phyloP scores from a whole-genome alignment of 1,140 invertebrate genomes.

The Lordiphosa clarofinis region DNA sequence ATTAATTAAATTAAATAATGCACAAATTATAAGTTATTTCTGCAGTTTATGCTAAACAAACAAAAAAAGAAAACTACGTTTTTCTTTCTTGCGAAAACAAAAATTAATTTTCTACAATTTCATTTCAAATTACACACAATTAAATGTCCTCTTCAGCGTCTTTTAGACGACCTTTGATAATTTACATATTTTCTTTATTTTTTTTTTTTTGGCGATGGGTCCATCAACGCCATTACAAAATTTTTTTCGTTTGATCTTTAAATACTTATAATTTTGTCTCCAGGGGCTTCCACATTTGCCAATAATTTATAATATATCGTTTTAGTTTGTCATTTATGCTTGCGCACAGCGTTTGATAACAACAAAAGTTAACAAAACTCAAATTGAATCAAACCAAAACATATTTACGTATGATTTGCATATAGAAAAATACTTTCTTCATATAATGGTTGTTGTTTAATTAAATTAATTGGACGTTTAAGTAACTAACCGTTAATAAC shows the following conservation, averaged over 20 bases:
- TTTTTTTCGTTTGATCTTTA: slow-evolving; percentile 3
- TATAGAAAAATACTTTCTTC: slow-evolving; percentile 62
- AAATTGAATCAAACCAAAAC: slow-evolving; percentile 41
- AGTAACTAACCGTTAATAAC: slow-evolving; percentile 79
- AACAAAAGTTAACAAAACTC: slow-evolving; percentile 62
- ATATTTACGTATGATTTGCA: slow-evolving; percentile 18
- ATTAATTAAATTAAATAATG: slow-evolving; percentile 73
- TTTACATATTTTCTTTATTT: slow-evolving; percentile 33
- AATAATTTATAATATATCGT: slow-evolving; percentile 25
- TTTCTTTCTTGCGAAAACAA: slow-evolving; percentile 50
- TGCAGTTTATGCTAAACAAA: slow-evolving; percentile 41
- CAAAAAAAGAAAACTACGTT: slow-evolving; percentile 62
- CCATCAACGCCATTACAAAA: no score
- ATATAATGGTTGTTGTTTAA: slow-evolving; percentile 46
- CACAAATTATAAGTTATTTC: slow-evolving; percentile 63
- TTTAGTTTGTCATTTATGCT: slow-evolving; percentile 49
- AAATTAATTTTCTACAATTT: slow-evolving; percentile 63
- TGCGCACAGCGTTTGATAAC: slow-evolving; percentile 74
- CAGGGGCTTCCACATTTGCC: slow-evolving; percentile 37
- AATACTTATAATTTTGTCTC: slow-evolving; percentile 49
- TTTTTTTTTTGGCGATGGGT: no score
- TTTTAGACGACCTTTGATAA: slow-evolving; percentile 57
- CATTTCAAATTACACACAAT: slow-evolving; percentile 56
- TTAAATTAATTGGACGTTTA: slow-evolving; percentile 78
- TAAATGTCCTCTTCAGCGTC: slow-evolving; percentile 41